Base-by-base conservation (phyloP, 2,113 vertebrate genomes). In the Mesoclemmys tuberculata region DNA sequence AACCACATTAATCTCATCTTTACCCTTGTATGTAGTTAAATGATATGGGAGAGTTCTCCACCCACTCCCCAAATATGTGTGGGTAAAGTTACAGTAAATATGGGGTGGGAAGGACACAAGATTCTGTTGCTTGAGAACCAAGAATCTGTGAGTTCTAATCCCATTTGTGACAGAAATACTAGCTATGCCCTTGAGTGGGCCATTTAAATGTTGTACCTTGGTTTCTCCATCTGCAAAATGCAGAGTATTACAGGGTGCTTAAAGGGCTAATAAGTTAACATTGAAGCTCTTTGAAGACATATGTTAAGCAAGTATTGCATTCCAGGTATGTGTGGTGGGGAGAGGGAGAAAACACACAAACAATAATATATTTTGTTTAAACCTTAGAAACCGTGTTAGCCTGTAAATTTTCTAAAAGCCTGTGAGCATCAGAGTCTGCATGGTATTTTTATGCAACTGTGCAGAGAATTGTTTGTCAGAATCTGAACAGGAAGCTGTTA, bases 1-100 rank as follows among this genome's bases (percentile, higher is more conserved):
- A 2, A 0, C 2, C 19, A 5, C 9, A 0, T 9, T 64, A 38
- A 4, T 18, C 10, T 1, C 0, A 26, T 58, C 8, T 79, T 74
- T 68, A 46, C 68, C 87, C 19, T 18, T 49, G 5, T 8, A 2
- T 1, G 4, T 52, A n/a, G 26, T 27, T 27, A 35, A 56, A n/a
- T 64, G 35, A 7, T 52, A 35, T 80, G 12, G 12, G 51, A n/a
- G 31, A 8, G 19, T n/a, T 49, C 21, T 24, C 12, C 35, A 22
- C 24, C 22, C 51, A 13, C 4, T 38, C n/a, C 12, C 8, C 27
- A 27, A 16, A 27, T 77, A 44, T 19, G 3, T 10, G 48, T 49
- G 78, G 48, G 9, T 80, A 21, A 51, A 80, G 49, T 29, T 48
- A 68, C 64, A 68, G 35, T 68, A 68, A 68, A 68, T n/a, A 18